These are phyloP conservation scores for Tragulus kanchil DNA, from an alignment of 2,113 vertebrate genomes.

Conservation along the genomic window DNA sequence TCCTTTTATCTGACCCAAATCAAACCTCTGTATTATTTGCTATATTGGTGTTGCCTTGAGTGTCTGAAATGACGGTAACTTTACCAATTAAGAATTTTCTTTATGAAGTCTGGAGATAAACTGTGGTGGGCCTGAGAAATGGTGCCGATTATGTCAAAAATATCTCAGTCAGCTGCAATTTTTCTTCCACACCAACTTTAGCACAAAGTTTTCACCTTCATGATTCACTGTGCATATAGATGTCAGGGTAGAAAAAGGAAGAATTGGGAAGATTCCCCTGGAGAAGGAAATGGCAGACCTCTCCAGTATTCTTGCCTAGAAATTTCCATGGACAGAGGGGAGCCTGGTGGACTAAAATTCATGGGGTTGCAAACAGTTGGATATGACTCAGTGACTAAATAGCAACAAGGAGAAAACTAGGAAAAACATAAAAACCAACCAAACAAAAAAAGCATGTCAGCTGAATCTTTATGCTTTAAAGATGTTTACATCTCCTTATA, in stretches of 20 bases:
- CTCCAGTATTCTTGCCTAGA: not conserved
- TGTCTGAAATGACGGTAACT: not conserved
- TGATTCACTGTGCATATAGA: not conserved
- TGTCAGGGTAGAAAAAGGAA: not conserved
- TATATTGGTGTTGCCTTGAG: not conserved
- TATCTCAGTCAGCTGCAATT: not conserved
- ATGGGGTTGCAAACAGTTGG: not conserved
- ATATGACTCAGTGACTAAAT: not conserved
- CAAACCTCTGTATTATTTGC: not conserved
- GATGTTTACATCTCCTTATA: not conserved
- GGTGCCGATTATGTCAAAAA: not conserved
- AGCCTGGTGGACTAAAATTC: not conserved
- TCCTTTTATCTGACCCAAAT: slow-evolving; percentile 48
- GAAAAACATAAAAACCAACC: not conserved
- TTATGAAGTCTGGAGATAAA: not conserved
- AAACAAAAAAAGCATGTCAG: not conserved
- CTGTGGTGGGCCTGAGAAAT: not conserved
- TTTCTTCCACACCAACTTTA: not conserved
- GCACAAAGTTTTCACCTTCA: not conserved
- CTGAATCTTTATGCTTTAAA: not conserved
- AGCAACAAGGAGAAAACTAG: not conserved
- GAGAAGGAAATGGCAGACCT: not conserved
- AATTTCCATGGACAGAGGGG: not conserved
- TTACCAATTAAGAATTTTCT: not conserved
- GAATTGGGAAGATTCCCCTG: not conserved